Percentiles rank a stretch among this genome's conserved stretches.
Evolutionary conservation across 2,797 vertebrate genomes (phyloP).

Genomic region (Liparis tanakae): DNA sequence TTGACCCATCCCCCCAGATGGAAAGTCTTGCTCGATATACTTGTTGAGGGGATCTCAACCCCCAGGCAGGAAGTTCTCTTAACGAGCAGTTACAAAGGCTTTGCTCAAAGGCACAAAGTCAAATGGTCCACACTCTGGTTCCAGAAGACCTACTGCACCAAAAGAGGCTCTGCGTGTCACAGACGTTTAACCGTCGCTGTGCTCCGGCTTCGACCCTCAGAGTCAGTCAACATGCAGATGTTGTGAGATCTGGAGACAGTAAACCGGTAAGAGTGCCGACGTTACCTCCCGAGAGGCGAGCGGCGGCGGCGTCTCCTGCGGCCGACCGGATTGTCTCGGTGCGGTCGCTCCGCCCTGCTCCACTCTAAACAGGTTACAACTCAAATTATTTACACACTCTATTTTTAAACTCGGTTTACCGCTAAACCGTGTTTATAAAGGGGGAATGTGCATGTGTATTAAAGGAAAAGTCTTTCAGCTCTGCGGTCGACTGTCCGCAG

Average conservation of each 20-base stretch:
- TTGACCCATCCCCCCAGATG: no score
- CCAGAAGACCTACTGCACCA: background rate
- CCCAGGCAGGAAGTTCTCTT: background rate
- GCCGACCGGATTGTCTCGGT: slow-evolving; percentile 64
- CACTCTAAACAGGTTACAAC: slow-evolving; percentile 72
- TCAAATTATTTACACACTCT: slow-evolving; percentile 67
- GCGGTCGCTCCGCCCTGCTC: slow-evolving; percentile 67
- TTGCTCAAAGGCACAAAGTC: background rate
- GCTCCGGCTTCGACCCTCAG: background rate
- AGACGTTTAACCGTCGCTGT: no score
- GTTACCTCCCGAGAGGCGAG: no score
- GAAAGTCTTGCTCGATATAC: no score
- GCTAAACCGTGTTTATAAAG: slow-evolving; percentile 57
- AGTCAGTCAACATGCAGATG: background rate
- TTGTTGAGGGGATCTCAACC: background rate
- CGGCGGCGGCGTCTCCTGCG: slow-evolving; percentile 47
- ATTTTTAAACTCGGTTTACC: slow-evolving; percentile 63
- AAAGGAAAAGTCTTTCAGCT: slow-evolving; percentile 58
- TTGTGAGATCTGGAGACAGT: slow-evolving; percentile 16
- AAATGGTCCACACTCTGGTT: background rate
- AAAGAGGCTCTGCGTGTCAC: no score
- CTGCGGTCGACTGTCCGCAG: slow-evolving; percentile 46
- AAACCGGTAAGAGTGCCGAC: slow-evolving; percentile 14
- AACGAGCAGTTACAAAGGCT: background rate
- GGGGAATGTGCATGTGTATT: slow-evolving; percentile 57